Conservation (phyloP, 2,888 invertebrate species). For the Aphrophora alni region DNA sequence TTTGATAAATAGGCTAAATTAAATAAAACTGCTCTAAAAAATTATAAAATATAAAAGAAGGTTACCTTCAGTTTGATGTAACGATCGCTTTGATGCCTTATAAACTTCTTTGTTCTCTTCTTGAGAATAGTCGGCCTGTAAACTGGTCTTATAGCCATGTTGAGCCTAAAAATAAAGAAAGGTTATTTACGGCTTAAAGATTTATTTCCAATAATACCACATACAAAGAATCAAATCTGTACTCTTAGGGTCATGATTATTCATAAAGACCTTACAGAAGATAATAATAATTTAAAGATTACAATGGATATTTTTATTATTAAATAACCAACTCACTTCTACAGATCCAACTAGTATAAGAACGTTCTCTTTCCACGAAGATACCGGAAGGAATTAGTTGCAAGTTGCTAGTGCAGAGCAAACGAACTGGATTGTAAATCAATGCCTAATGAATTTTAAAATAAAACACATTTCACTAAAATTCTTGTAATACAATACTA, state of each 20-base stretch:
- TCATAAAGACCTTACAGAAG: neutral
- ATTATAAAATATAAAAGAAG: no score
- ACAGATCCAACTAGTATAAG: neutral
- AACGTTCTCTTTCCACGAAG: neutral
- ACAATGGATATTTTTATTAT: neutral
- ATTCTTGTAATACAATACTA: no score
- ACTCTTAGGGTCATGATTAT: neutral
- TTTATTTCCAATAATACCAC: neutral
- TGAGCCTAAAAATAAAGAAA: conserved; percentile 53
- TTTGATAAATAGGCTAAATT: no score
- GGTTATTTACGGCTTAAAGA: neutral
- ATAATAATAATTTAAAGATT: neutral
- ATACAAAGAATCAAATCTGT: neutral
- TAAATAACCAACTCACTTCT: neutral
- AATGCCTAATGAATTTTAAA: no score
- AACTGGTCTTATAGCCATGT: conserved; percentile 89
- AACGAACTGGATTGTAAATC: neutral
- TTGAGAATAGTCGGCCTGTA: conserved; percentile 91
- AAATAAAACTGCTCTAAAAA: no score
- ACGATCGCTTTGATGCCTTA: conserved; percentile 97
- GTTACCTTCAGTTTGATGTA: conserved; percentile 92
- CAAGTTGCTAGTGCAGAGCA: neutral
- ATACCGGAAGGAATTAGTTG: neutral
- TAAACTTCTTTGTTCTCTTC: conserved; percentile 98
- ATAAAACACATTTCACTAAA: no score